Percentiles rank a stretch among this genome's conserved stretches.
Evolutionary conservation across 1,140 invertebrate genomes (phyloP).

Genomic region (Drosophila auraria): DNA sequence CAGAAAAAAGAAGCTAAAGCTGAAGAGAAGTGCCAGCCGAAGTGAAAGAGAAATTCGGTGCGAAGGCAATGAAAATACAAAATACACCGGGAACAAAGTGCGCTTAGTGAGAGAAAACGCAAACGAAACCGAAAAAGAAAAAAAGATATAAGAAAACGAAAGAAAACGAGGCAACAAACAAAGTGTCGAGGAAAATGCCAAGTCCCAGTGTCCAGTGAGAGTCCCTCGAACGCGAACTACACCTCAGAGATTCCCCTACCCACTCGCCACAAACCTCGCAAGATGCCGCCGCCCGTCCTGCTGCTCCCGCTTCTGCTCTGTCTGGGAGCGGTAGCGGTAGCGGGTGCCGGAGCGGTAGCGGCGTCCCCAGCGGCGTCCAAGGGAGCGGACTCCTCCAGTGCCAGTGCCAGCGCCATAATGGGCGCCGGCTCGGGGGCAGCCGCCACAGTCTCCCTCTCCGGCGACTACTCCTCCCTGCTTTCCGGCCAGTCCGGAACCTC

Average conservation of each 20-base stretch:
- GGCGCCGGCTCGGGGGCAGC: conserved; percentile 60
- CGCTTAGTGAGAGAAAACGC: conserved; percentile 42
- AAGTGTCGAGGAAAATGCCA: conserved; percentile 59
- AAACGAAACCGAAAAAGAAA: conserved; percentile 7
- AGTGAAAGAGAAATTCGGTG: conserved; percentile 50
- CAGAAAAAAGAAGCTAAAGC: conserved; percentile 20
- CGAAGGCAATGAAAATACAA: conserved; percentile 13
- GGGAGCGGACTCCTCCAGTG: conserved; percentile 20
- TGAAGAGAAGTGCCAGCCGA: conserved; percentile 20
- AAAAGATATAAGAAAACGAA: conserved; percentile 1
- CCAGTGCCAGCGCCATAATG: conserved; percentile 65
- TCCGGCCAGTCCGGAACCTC: conserved; percentile 16
- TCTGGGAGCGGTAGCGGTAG: conserved; percentile 12
- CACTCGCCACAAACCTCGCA: conserved; percentile 1
- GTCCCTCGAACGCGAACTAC: conserved; percentile 26
- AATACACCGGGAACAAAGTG: conserved; percentile 47
- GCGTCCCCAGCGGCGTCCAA: conserved; percentile 47
- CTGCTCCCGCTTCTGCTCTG: conserved; percentile 36
- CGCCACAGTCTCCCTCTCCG: conserved; percentile 59
- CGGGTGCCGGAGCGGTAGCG: conserved; percentile 2
- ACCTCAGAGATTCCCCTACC: conserved; percentile 16
- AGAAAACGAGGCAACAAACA: conserved; percentile 3
- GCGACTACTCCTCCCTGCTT: conserved; percentile 63
- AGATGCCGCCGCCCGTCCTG: conserved; percentile 30
- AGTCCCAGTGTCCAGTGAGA: conserved; percentile 57